phyloP scores from a whole-genome alignment of 1,140 invertebrate species.

The Drosophila pseudoananassae region DNA sequence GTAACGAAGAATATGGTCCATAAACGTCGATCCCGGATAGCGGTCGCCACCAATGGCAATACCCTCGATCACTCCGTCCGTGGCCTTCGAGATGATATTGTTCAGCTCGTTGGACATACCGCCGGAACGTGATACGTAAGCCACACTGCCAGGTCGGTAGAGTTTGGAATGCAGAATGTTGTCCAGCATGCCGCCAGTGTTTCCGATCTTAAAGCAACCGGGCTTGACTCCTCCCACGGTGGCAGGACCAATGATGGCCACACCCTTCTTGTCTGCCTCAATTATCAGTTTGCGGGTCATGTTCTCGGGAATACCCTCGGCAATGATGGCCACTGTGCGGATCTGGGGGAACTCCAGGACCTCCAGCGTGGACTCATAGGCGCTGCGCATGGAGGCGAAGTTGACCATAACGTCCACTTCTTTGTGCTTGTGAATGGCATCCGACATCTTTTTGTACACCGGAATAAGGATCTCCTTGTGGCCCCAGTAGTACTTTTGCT shows the following conservation, averaged over 20 bases:
- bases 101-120: constrained; percentile 99
- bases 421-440: constrained; percentile 97
- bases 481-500: constrained; percentile 99
- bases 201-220: constrained; percentile 99
- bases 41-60: constrained; percentile 99
- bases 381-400: constrained; percentile 98
- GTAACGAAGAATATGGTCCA: constrained; percentile 97
- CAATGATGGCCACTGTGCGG: constrained; percentile 98
- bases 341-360: constrained; percentile 95
- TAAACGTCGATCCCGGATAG: constrained; percentile 99
- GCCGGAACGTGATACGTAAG: constrained; percentile 98
- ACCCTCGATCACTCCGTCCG: constrained; percentile 98
- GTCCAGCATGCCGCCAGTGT: constrained; percentile 99
- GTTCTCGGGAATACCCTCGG: constrained; percentile 99
- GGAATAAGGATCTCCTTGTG: constrained; percentile 98
- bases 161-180: constrained; percentile 99
- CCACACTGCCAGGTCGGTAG: constrained; percentile 97
- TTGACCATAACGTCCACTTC: constrained; percentile 99
- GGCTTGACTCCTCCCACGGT: constrained; percentile 99
- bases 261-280: constrained; percentile 90
- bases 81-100: constrained; percentile 98
- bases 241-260: constrained; percentile 97
- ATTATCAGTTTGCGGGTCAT: constrained; percentile 98
- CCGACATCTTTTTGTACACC: constrained; percentile 99
- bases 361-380: constrained; percentile 98